These are phyloP conservation scores for Tenthredo scrophulariae DNA, from an alignment of 2,888 invertebrate genomes.

Conservation along the genomic window DNA sequence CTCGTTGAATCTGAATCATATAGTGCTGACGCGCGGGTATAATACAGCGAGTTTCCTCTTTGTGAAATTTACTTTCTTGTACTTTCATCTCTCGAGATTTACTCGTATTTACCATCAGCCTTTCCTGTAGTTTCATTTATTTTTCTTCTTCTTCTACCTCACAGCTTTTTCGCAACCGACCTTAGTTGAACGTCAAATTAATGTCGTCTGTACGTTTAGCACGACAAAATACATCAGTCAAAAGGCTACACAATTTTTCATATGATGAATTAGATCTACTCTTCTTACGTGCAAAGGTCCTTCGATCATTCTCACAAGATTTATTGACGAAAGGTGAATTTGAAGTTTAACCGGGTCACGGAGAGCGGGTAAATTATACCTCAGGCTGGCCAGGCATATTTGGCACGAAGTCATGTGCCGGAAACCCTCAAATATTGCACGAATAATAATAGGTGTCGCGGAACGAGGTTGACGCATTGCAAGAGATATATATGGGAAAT, in stretches of 20 bases:
- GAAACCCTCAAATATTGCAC: not conserved
- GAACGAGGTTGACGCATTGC: not conserved
- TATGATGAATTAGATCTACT: not conserved
- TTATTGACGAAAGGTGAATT: not conserved
- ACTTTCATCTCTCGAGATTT: not conserved
- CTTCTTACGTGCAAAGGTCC: not conserved
- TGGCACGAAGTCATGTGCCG: not conserved
- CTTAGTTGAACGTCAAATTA: not conserved
- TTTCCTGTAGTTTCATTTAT: not conserved
- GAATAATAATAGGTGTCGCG: not conserved
- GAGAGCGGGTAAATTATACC: not conserved
- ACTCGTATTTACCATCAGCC: not conserved
- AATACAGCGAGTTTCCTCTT: not conserved
- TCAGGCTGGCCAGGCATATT: not conserved
- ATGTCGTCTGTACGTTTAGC: not conserved
- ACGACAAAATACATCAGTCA: not conserved
- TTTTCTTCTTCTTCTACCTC: not conserved
- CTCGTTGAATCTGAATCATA: slow-evolving; percentile 34
- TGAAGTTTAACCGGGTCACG: not conserved
- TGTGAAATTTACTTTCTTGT: not conserved
- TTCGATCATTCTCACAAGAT: not conserved
- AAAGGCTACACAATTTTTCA: not conserved
- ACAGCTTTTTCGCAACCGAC: not conserved
- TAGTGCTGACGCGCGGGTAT: not conserved
- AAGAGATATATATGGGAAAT: not conserved